Evolutionary conservation across 2,797 vertebrate genomes (phyloP), one percentile per base, ranked within the genome.

Genomic region (Sebastes kiyomatsui): DNA sequence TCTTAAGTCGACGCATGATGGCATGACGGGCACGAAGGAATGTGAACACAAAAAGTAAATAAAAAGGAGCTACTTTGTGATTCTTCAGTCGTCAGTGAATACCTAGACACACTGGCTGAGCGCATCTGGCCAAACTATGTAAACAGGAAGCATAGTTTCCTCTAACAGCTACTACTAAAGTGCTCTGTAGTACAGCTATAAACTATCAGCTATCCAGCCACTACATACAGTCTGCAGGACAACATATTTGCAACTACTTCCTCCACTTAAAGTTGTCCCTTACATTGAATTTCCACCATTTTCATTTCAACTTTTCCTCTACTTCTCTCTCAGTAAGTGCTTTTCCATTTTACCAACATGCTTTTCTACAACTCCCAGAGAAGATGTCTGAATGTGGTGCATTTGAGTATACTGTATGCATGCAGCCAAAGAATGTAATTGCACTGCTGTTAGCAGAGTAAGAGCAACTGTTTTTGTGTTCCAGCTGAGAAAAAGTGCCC

Each of bases 101-200:
- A 71, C 14, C 38, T 62, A 9, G 20, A 77, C 56, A 55, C 28
- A 25, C 25, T 55, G 73, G 20, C 52, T 73, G 49, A 72, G 64
- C 72, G 77, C 66, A 77, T 78, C 67, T 72, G 69, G 70, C 38
- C 32, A n/a, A 13, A 30, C 61, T 60, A 3, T 79, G 38, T 68
- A 82, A 88, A 85, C 82, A 89, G 69, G 79, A 84, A 80, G 66
- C 64, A 59, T 23, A 67, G 68, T 77, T 81, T 83, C 52, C 56
- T 70, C 76, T 54, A 72, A 76, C 52, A 75, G 55, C n/a, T 32
- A 46, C 78, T 23, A 35, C 12, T 59, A 52, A 71, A 79, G 79
- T 60, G 68, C 28, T 32, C 60, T 71, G 81, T 22, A 72, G 54
- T 30, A 54, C 69, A 56, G 28, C 13, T 20, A 72, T 42, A 54